phyloP scores from a whole-genome alignment of 2,888 invertebrate species.

The Mesorhabditis belari region DNA sequence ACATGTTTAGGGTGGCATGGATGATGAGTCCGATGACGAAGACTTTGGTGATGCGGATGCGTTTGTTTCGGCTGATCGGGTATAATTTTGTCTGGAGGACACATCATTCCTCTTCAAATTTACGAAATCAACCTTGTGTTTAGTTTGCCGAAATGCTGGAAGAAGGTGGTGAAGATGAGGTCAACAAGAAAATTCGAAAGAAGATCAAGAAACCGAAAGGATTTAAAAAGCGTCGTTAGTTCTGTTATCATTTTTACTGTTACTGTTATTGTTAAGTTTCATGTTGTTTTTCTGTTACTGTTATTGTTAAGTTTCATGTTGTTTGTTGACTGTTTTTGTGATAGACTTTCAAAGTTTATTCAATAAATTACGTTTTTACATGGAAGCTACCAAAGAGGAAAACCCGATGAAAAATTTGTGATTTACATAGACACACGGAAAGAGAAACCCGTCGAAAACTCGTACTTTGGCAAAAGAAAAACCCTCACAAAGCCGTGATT shows the following conservation, averaged over 20 bases:
- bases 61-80: neutral
- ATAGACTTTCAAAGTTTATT: neutral
- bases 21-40: neutral
- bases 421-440: no score
- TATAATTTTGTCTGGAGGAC: neutral
- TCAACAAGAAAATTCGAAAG: constrained; percentile 11
- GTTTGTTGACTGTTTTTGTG: neutral
- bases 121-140: no score
- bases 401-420: no score
- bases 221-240: constrained; percentile 13
- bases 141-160: constrained; percentile 35
- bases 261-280: no score
- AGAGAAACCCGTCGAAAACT: no score
- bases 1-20: neutral
- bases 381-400: no score
- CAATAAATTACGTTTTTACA: neutral
- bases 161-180: constrained; percentile 30
- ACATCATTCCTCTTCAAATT: no score
- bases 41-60: neutral
- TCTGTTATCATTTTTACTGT: no score
- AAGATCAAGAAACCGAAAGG: constrained; percentile 10
- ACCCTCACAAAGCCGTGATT: no score
- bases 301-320: neutral
- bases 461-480: no score
- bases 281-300: neutral